Evolutionary conservation across 2,888 invertebrate genomes (phyloP).

Genomic region (Dryococelus australis): DNA sequence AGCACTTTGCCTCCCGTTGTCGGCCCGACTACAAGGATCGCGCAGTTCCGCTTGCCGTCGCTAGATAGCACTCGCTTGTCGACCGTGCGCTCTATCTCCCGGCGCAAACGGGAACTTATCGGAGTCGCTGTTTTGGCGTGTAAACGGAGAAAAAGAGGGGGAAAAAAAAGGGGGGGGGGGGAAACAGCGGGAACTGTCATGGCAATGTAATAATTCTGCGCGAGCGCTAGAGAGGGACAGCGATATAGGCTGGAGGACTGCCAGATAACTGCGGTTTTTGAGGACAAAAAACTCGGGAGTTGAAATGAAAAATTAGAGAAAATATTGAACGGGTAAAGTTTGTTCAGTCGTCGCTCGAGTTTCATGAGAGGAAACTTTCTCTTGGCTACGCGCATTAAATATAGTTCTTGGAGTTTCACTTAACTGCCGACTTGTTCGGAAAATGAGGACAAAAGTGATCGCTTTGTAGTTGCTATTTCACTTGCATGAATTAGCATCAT

Average conservation of each 20-base stretch:
- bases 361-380: not conserved
- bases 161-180: not conserved
- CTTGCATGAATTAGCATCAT: too few relatives aligned
- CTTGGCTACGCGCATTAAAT: not conserved
- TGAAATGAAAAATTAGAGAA: constrained; percentile 2
- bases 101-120: not conserved
- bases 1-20: not conserved
- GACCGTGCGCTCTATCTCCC: constrained; percentile 1
- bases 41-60: not conserved
- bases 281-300: not conserved
- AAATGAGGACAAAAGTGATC: too few relatives aligned
- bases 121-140: not conserved
- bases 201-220: constrained; percentile 10
- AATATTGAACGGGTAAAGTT: not conserved
- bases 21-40: not conserved
- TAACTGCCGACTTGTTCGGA: too few relatives aligned
- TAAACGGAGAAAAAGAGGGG: not conserved
- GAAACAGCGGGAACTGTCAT: not conserved
- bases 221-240: not conserved
- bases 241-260: not conserved
- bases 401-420: not conserved
- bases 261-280: not conserved
- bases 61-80: not conserved
- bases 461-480: too few relatives aligned
- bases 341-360: not conserved